A percentile compares a stretch with the other conserved stretches of the same genome.
Conservation (phyloP, 2,888 invertebrate species). For the Tipula vernalis region DNA sequence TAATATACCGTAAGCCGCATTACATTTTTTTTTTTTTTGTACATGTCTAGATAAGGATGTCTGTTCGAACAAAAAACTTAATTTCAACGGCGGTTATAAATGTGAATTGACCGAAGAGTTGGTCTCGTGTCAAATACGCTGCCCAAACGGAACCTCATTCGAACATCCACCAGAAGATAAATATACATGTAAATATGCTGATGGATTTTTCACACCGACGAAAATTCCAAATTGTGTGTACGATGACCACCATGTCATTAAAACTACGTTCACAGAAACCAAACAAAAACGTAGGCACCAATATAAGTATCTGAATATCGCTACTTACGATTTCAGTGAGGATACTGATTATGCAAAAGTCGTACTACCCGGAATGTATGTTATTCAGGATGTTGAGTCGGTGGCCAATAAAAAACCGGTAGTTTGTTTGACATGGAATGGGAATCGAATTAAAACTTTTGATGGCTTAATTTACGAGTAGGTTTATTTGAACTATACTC, state of each 20-base stretch:
- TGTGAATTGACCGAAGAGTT: slow-evolving; percentile 50
- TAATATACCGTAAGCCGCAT: too few relatives aligned
- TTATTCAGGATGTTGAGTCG: slow-evolving; percentile 12
- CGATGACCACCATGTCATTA: not conserved
- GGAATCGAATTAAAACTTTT: slow-evolving; percentile 71
- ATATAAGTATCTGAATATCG: not conserved
- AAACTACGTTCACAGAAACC: not conserved
- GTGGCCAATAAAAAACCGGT: slow-evolving; percentile 44
- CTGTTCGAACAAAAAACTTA: slow-evolving; percentile 48
- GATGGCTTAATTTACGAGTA: slow-evolving; percentile 56
- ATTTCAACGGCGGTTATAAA: slow-evolving; percentile 64
- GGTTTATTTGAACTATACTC: not conserved
- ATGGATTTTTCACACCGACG: slow-evolving; percentile 51
- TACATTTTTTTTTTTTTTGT: not conserved
- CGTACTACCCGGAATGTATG: slow-evolving; percentile 19
- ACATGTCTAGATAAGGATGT: slow-evolving; percentile 36
- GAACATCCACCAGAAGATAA: slow-evolving; percentile 44
- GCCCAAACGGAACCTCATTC: slow-evolving; percentile 51
- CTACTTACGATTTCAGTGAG: slow-evolving; percentile 12
- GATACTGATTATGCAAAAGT: slow-evolving; percentile 11
- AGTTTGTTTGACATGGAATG: slow-evolving; percentile 69
- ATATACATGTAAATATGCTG: slow-evolving; percentile 55
- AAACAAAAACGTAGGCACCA: not conserved
- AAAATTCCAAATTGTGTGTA: slow-evolving; percentile 60
- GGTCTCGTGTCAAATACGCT: slow-evolving; percentile 51